phyloP scores from a whole-genome alignment of 2,797 vertebrate species.

The Siniperca scherzeri region DNA sequence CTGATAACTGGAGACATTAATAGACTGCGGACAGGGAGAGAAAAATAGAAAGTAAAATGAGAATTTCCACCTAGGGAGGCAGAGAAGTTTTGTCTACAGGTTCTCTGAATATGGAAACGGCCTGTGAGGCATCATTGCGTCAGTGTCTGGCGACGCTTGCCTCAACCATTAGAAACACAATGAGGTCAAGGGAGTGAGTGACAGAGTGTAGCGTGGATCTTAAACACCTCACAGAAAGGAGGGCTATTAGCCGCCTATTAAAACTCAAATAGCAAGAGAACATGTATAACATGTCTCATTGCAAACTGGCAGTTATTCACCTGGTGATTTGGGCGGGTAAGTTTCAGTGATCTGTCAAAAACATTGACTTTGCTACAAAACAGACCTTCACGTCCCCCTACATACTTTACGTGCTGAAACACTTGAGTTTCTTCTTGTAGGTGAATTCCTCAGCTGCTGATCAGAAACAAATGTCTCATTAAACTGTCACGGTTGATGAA shows the following conservation, averaged over 20 bases:
- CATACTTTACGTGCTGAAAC: not conserved
- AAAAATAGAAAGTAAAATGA: conserved; percentile 50
- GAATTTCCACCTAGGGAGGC: conserved; percentile 54
- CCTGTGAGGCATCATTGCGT: conserved; percentile 68
- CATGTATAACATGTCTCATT: conserved; percentile 54
- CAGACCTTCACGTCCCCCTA: conserved; percentile 51
- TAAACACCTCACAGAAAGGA: conserved; percentile 68
- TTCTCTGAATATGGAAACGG: conserved; percentile 63
- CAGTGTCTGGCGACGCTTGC: conserved; percentile 71
- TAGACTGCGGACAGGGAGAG: conserved; percentile 46
- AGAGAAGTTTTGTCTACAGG: conserved; percentile 33
- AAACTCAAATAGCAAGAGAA: conserved; percentile 55
- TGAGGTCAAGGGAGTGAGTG: conserved; percentile 76
- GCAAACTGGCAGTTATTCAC: conserved; percentile 62
- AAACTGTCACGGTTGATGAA: conserved; percentile 68
- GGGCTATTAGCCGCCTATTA: conserved; percentile 73
- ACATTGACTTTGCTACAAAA: conserved; percentile 63
- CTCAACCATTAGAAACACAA: conserved; percentile 71
- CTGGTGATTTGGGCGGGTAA: conserved; percentile 64
- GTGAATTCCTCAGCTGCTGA: conserved; percentile 51
- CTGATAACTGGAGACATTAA: conserved; percentile 70
- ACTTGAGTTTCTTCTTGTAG: conserved; percentile 27
- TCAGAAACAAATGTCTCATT: conserved; percentile 68
- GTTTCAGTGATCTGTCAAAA: conserved; percentile 69
- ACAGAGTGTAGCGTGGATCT: conserved; percentile 66